These are phyloP conservation scores for Adineta ricciae DNA, from an alignment of 2,888 invertebrate genomes.

Conservation along the genomic window DNA sequence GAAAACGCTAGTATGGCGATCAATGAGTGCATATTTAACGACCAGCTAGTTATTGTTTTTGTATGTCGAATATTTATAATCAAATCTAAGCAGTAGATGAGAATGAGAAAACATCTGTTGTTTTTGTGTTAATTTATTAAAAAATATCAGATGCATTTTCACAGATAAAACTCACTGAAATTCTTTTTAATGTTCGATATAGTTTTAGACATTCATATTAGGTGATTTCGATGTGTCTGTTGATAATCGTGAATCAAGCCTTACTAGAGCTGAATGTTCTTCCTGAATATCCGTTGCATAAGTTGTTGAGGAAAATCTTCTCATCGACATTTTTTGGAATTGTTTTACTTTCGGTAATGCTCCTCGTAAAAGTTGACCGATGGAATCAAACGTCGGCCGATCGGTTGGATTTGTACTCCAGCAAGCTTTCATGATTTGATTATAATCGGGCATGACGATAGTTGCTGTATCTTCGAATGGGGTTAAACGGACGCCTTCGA, in stretches of 20 bases:
- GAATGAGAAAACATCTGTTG: not conserved
- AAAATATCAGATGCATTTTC: not conserved
- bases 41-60: too few relatives aligned
- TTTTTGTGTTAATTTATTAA: not conserved
- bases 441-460: constrained; percentile 39
- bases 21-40: not conserved
- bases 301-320: not conserved
- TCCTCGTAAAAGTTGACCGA: constrained; percentile 30
- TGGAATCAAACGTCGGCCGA: constrained; percentile 43
- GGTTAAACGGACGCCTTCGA: constrained; percentile 39
- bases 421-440: constrained; percentile 41
- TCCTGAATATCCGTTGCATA: not conserved
- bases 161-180: not conserved
- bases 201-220: not conserved
- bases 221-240: not conserved
- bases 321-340: not conserved
- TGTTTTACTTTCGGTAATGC: constrained; percentile 21
- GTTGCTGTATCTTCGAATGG: constrained; percentile 35
- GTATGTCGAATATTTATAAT: not conserved
- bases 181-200: not conserved
- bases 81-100: too few relatives aligned
- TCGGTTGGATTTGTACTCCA: constrained; percentile 40
- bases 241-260: not conserved
- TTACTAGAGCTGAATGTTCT: not conserved
- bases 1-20: not conserved